phyloP scores from a whole-genome alignment of 2,113 vertebrate genomes.

The Apteryx owenii region DNA sequence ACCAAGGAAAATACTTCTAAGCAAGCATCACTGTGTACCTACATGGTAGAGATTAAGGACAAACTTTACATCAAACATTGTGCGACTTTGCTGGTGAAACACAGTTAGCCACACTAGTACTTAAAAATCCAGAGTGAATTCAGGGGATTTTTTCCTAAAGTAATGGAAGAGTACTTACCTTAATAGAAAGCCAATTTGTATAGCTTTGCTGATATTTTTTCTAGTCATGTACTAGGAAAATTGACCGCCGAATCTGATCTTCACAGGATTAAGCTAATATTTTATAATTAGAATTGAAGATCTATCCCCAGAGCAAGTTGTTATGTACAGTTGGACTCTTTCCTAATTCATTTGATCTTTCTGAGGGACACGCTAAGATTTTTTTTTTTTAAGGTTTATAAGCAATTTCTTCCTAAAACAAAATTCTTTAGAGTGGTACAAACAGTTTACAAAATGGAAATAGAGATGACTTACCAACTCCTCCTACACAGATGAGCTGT shows the following conservation, averaged over 20 bases:
- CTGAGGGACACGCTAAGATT: neutral
- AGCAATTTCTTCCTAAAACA: neutral
- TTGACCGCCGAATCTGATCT: neutral
- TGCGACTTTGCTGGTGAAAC: neutral
- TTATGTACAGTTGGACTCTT: neutral
- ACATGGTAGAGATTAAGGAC: neutral
- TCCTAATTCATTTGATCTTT: neutral
- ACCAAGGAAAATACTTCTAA: neutral
- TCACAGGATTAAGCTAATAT: neutral
- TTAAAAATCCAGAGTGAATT: neutral
- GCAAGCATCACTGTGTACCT: neutral
- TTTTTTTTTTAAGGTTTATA: neutral
- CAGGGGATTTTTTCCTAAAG: neutral
- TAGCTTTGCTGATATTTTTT: neutral
- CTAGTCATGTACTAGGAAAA: neutral
- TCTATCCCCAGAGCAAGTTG: neutral
- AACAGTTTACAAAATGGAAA: neutral
- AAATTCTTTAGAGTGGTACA: neutral
- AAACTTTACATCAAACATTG: neutral
- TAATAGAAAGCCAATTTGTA: neutral
- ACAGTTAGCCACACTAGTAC: neutral
- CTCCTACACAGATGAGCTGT: neutral
- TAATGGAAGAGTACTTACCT: neutral
- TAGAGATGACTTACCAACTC: neutral
- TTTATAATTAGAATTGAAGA: slow-evolving; percentile 1